phyloP scores from a whole-genome alignment of 2,797 vertebrate genomes.

The Serranus cabrilla region DNA sequence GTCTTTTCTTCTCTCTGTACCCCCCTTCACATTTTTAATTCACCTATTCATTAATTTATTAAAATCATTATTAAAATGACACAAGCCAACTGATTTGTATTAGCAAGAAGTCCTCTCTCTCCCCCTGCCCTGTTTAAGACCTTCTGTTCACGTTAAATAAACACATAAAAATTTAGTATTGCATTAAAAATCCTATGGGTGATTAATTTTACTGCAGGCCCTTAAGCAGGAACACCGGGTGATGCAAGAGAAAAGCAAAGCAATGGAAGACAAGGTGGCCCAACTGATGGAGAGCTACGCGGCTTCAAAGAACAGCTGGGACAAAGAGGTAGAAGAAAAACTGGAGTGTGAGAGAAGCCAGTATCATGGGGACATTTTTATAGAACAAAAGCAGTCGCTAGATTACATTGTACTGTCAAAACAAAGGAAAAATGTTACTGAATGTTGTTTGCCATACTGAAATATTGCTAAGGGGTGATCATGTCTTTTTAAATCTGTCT shows the following conservation, averaged over 20 bases:
- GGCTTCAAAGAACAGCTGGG: conserved; percentile 86
- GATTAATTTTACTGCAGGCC: conserved; percentile 99
- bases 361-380: neutral
- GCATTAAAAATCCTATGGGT: conserved; percentile 98
- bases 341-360: neutral
- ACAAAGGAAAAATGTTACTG: neutral
- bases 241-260: conserved; percentile 91
- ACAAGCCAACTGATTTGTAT: conserved; percentile 96
- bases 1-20: conserved; percentile 80
- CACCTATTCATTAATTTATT: conserved; percentile 96
- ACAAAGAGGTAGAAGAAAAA: conserved; percentile 86
- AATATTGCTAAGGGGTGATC: neutral
- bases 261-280: conserved; percentile 91
- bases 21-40: conserved; percentile 84
- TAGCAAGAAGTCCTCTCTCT: conserved; percentile 73
- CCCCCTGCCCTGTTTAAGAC: conserved; percentile 89
- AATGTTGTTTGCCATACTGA: neutral
- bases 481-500: neutral
- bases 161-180: conserved; percentile 99
- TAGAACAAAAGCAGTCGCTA: neutral
- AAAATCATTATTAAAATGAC: conserved; percentile 98
- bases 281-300: conserved; percentile 88
- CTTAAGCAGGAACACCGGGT: conserved; percentile 97
- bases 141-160: conserved; percentile 95
- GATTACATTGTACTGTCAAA: neutral